Conservation (phyloP, 2,888 invertebrate species). For the Trissoscelio sp. region DNA sequence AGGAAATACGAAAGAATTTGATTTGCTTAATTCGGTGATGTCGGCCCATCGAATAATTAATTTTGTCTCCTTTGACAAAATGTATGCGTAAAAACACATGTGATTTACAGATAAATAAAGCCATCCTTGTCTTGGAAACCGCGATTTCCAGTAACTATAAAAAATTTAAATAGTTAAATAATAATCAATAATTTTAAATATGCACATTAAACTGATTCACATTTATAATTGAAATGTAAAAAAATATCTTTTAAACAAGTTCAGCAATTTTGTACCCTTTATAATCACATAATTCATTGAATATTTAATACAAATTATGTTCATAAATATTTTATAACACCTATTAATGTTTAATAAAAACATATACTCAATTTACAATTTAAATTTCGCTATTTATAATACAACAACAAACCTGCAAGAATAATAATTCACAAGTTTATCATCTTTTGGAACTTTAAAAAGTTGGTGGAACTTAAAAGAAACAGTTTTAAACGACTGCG, state of each 20-base stretch:
- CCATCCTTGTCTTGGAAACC: constrained; percentile 98
- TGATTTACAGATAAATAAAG: constrained; percentile 98
- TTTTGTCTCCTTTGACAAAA: constrained; percentile 95
- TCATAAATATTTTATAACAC: no score
- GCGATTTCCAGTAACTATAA: constrained; percentile 94
- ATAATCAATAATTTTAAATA: no score
- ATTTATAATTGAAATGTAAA: no score
- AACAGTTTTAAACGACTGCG: constrained; percentile 90
- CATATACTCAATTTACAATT: no score
- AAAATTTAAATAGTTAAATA: background rate
- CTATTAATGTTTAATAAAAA: no score
- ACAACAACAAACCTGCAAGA: constrained; percentile 93
- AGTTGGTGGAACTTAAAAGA: constrained; percentile 93
- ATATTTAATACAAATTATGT: no score
- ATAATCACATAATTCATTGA: no score
- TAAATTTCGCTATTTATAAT: no score
- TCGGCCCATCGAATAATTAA: constrained; percentile 96
- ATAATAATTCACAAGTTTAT: constrained; percentile 97
- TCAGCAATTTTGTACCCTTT: no score
- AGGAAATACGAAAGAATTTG: constrained; percentile 90
- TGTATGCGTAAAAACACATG: constrained; percentile 97
- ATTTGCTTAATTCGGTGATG: constrained; percentile 91
- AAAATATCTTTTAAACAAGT: no score
- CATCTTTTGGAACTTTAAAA: constrained; percentile 96
- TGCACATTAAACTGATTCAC: no score